These are phyloP conservation scores for Amorpha juglandis DNA, from an alignment of 2,888 invertebrate genomes.

Conservation along the genomic window DNA sequence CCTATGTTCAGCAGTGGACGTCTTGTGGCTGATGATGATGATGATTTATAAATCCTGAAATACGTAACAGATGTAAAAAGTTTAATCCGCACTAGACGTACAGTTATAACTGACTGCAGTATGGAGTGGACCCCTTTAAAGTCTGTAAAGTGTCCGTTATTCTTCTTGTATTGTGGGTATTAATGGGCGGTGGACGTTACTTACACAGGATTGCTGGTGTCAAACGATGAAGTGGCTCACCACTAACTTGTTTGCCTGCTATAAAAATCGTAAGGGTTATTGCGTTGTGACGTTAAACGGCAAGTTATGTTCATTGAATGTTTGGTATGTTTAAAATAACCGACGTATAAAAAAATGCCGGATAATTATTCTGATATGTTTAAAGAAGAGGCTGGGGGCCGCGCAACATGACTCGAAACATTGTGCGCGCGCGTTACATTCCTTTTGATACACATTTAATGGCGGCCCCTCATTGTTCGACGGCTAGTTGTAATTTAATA, in stretches of 20 bases:
- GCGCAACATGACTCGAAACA: background rate
- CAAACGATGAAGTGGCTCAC: too few relatives aligned
- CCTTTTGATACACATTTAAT: background rate
- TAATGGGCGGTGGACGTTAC: too few relatives aligned
- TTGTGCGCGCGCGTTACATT: conserved; percentile 1
- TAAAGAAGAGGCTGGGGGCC: conserved; percentile 15
- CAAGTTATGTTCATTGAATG: too few relatives aligned
- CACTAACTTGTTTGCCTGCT: too few relatives aligned
- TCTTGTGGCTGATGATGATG: too few relatives aligned
- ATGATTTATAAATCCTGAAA: conserved; percentile 1
- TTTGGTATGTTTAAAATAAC: background rate
- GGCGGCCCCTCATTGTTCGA: conserved; percentile 4
- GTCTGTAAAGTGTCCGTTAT: too few relatives aligned
- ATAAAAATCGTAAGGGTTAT: too few relatives aligned
- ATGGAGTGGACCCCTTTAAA: too few relatives aligned
- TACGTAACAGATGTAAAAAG: background rate
- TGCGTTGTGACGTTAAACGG: too few relatives aligned
- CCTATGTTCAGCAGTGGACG: too few relatives aligned
- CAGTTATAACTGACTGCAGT: background rate
- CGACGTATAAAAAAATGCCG: background rate
- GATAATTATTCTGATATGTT: background rate
- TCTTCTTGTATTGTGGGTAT: too few relatives aligned
- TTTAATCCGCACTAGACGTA: background rate
- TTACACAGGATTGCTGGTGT: too few relatives aligned
- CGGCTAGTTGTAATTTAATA: conserved; percentile 10